Percentiles rank a stretch among this genome's conserved stretches.
These are phyloP conservation scores for Halesus radiatus DNA, from an alignment of 1,140 invertebrate genomes.

Conservation along the genomic window DNA sequence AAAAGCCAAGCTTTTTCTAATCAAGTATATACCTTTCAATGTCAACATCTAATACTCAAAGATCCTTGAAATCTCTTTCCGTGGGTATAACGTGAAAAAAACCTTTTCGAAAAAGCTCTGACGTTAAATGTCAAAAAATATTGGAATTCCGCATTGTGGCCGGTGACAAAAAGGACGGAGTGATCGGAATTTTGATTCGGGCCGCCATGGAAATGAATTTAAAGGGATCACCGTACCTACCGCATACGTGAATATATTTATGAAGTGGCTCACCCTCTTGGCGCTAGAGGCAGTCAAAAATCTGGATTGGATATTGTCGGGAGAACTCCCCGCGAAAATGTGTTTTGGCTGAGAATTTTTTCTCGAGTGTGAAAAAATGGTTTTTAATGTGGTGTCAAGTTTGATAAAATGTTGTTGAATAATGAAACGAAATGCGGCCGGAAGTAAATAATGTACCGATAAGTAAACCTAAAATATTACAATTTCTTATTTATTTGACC, in stretches of 20 bases:
- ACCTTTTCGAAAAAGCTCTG: neutral
- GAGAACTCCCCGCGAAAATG: neutral
- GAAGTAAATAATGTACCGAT: no score
- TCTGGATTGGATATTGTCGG: slow-evolving; percentile 7
- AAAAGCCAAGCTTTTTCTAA: neutral
- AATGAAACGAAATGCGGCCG: no score
- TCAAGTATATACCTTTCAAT: neutral
- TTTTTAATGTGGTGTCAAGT: no score
- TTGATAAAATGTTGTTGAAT: no score
- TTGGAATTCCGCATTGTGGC: slow-evolving; percentile 33
- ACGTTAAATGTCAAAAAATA: slow-evolving; percentile 34
- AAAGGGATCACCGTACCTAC: slow-evolving; percentile 3
- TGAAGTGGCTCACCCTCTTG: slow-evolving; percentile 19
- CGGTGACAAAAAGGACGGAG: slow-evolving; percentile 28
- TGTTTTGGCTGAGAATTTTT: no score
- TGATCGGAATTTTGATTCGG: slow-evolving; percentile 31
- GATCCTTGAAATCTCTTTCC: neutral
- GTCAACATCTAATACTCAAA: neutral
- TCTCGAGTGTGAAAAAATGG: no score
- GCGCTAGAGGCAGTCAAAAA: neutral
- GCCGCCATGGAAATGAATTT: slow-evolving; percentile 25
- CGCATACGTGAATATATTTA: slow-evolving; percentile 28
- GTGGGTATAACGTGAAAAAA: neutral
- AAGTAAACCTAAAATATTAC: no score
- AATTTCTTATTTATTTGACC: no score